Base-by-base conservation (phyloP, 2,113 vertebrate genomes). In the Etheostoma cragini region DNA sequence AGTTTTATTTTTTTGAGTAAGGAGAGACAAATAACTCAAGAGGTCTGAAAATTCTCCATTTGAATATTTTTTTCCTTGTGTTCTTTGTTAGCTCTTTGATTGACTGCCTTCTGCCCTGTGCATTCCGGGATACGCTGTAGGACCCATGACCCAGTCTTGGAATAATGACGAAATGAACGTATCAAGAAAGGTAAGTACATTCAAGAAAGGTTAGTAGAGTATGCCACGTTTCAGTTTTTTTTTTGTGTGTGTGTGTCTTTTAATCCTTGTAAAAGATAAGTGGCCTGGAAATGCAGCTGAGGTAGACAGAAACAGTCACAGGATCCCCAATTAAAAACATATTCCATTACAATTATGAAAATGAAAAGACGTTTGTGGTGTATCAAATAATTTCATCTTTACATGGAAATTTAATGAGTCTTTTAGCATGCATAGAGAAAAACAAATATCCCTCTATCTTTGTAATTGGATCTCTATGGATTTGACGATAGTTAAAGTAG, bases 341-440 rank as follows among this genome's bases (percentile, higher is more conserved):
- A 88, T 91, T 86, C 83, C 58, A 60, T 86, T 87, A 83, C 88
- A 92, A 90, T 94, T 91, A 94, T 88, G 80, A 86, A 91, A 92
- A 93, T 91, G 88, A 94, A 94, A 93, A 93, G 87, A 90, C 64
- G 26, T 92, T 93, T 93, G 89, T 90, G 91, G 92, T 91, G 75
- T 91, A 95, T 93, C 92, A 92, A 92, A 90, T 91, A 89, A 93
- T 93, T 90, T 87, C 85, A 92, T 92, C 90, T 93, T 90, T 88
- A 91, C 91, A 95, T 93, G 89, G 91, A 94, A 91, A 93, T 93
- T 84, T 93, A 93, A 94, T 92, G 93, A 94, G 91, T 90, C 90
- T 94, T 93, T 94, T 92, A 92, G 89, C 91, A 92, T 92, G 88
- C 79, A 90, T 64, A 88, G 87, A 85, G 86, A 88, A 92, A 94